Evolutionary conservation across 2,797 vertebrate species (phyloP).

Genomic region (Enteromius anoplus): DNA sequence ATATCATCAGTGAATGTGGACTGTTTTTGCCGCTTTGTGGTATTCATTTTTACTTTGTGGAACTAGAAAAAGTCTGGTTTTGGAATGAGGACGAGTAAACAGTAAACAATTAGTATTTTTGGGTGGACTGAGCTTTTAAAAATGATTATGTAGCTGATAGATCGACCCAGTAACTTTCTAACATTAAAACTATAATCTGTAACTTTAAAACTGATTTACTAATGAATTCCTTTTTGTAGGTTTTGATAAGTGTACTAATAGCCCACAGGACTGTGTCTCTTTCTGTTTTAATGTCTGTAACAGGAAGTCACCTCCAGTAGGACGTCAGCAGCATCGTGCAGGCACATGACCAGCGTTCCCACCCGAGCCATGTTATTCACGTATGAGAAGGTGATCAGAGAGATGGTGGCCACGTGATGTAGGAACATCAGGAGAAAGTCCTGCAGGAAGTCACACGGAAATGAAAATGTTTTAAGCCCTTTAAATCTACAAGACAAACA

Average conservation of each 20-base stretch:
- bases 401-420: constrained; percentile 89
- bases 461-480: neutral
- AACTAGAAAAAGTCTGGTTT: neutral
- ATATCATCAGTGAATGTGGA: neutral
- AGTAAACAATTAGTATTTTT: neutral
- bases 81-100: neutral
- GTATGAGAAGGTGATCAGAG: constrained; percentile 91
- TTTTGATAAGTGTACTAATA: neutral
- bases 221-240: neutral
- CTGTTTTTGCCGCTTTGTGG: neutral
- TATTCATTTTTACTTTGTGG: neutral
- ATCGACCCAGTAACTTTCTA: neutral
- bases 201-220: neutral
- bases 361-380: constrained; percentile 95
- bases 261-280: neutral
- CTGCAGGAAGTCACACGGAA: constrained; percentile 72
- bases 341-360: constrained; percentile 90
- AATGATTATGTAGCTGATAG: neutral
- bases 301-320: constrained; percentile 89
- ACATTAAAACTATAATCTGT: neutral
- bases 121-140: neutral
- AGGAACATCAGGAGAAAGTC: constrained; percentile 95
- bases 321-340: constrained; percentile 89
- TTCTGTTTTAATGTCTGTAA: constrained; percentile 3
- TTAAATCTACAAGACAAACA: neutral